phyloP scores from a whole-genome alignment of 2,888 invertebrate genomes.

The Monoplex corrugatus region DNA sequence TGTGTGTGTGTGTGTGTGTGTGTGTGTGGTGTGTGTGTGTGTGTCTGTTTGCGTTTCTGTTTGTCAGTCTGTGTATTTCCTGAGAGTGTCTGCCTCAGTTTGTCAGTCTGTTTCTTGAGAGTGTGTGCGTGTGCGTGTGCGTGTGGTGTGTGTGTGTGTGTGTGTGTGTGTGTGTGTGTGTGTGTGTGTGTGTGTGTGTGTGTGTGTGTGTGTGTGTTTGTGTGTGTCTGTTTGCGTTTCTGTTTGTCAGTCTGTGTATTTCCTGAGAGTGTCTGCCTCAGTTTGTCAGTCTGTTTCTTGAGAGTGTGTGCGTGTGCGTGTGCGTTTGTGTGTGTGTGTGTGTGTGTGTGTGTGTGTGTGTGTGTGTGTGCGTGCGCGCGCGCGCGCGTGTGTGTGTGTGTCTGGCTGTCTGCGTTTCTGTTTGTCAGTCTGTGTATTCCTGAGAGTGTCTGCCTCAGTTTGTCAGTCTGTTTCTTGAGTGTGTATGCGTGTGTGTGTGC shows the following conservation, averaged over 20 bases:
- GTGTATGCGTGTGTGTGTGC: neutral
- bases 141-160: neutral
- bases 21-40: neutral
- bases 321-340: neutral
- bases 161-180: conserved; percentile 27
- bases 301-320: neutral
- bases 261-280: neutral
- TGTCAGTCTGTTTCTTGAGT: no score
- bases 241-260: neutral
- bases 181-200: no score
- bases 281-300: neutral
- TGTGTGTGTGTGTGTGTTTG: no score
- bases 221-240: neutral
- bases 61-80: neutral
- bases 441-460: neutral
- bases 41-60: neutral
- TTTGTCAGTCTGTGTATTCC: no score
- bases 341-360: no score
- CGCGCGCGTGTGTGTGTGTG: no score
- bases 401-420: neutral
- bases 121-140: neutral
- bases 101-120: neutral
- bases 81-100: neutral
- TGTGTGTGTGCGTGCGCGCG: no score
- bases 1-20: conserved; percentile 8